phyloP scores from a whole-genome alignment of 2,797 vertebrate genomes.

The Tokudaia tokunoshimensis region DNA sequence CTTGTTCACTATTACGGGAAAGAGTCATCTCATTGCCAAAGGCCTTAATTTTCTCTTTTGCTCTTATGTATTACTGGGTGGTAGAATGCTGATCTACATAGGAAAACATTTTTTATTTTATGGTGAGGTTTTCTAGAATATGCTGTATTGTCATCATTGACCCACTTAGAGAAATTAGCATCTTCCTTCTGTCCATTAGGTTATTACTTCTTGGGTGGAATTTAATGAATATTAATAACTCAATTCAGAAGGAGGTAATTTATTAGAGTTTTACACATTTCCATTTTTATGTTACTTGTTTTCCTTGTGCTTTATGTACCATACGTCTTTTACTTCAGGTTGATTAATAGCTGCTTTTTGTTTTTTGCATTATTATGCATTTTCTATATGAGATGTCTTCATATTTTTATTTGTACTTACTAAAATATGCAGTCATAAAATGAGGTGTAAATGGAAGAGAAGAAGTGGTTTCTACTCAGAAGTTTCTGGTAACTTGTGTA shows the following conservation, averaged over 20 bases:
- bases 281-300: conserved; percentile 75
- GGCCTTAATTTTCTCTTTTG: conserved; percentile 57
- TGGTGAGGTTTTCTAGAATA: conserved; percentile 70
- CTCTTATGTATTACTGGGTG: not conserved
- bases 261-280: conserved; percentile 73
- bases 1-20: conserved; percentile 4
- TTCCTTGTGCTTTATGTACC: conserved; percentile 67
- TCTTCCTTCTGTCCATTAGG: conserved; percentile 59
- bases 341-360: conserved; percentile 75
- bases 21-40: conserved; percentile 39
- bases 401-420: conserved; percentile 64
- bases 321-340: conserved; percentile 70
- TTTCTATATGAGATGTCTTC: conserved; percentile 67
- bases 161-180: conserved; percentile 71
- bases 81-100: not conserved
- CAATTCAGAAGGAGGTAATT: conserved; percentile 70
- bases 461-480: conserved; percentile 55
- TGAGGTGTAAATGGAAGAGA: conserved; percentile 49
- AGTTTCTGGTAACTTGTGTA: conserved; percentile 29
- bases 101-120: conserved; percentile 73
- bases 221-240: conserved; percentile 82
- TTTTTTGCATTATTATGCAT: conserved; percentile 66
- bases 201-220: conserved; percentile 74
- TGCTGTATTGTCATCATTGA: conserved; percentile 65
- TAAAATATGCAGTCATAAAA: conserved; percentile 50